A percentile compares a stretch with the other conserved stretches of the same genome.
Conservation (phyloP, 2,888 invertebrate species). For the Drosophila testacea region DNA sequence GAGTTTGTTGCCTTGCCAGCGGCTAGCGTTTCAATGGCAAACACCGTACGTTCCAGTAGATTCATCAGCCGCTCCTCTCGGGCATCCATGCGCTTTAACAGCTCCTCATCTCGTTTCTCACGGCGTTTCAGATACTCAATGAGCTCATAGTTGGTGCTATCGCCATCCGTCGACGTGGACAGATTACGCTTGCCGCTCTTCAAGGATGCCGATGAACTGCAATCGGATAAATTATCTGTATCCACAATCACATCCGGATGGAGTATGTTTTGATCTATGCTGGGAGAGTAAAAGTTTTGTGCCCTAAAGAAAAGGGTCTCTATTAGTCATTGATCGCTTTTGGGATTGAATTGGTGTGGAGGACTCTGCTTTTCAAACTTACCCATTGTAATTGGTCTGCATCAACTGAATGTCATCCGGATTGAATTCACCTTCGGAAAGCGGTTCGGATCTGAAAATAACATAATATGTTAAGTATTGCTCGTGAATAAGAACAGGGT, state of each 20-base stretch:
- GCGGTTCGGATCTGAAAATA: conserved; percentile 80
- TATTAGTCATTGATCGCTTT: not conserved
- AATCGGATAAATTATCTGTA: conserved; percentile 84
- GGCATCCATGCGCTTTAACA: conserved; percentile 84
- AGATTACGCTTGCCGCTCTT: conserved; percentile 83
- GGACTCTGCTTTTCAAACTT: conserved; percentile 18
- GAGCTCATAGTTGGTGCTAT: conserved; percentile 85
- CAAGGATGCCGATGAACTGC: conserved; percentile 69
- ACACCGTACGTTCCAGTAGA: conserved; percentile 84
- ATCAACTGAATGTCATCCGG: conserved; percentile 84
- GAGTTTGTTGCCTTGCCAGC: conserved; percentile 27
- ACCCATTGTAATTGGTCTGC: conserved; percentile 85
- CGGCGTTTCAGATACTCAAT: conserved; percentile 85
- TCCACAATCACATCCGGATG: conserved; percentile 85
- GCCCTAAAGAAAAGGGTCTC: conserved; percentile 55
- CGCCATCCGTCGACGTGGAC: conserved; percentile 84
- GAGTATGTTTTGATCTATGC: conserved; percentile 82
- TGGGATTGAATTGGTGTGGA: not conserved
- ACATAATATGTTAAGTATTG: not conserved
- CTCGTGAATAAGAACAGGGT: no score
- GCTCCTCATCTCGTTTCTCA: conserved; percentile 84
- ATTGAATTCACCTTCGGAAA: conserved; percentile 84
- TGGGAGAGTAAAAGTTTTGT: conserved; percentile 83
- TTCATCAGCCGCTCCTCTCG: conserved; percentile 84
- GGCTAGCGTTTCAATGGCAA: conserved; percentile 84